phyloP scores from a whole-genome alignment of 2,888 invertebrate genomes.

The Leptopterna dolabrata region DNA sequence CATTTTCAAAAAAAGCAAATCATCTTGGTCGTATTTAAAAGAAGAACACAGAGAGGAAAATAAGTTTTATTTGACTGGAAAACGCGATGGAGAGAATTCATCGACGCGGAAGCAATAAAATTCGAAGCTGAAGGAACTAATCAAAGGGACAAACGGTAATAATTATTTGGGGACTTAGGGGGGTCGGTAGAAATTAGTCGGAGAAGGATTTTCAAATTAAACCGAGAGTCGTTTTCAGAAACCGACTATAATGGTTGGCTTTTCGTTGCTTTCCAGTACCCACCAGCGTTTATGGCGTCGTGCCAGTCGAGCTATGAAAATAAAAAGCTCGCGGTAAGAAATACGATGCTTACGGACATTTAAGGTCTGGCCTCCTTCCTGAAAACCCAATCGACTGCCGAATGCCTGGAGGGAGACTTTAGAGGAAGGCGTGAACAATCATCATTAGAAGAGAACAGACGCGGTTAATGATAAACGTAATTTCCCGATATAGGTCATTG shows the following conservation, averaged over 20 bases:
- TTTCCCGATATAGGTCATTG: no score
- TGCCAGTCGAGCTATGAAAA: background rate
- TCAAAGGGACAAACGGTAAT: background rate
- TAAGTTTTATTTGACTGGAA: background rate
- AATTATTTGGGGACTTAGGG: background rate
- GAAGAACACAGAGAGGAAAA: background rate
- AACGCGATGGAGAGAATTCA: background rate
- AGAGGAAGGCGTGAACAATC: background rate
- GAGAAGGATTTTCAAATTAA: background rate
- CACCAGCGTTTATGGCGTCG: background rate
- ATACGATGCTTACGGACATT: background rate
- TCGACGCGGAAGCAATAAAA: background rate
- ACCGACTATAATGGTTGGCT: background rate
- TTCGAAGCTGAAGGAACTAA: background rate
- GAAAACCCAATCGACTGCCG: background rate
- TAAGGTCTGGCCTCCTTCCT: background rate
- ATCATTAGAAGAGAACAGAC: no score
- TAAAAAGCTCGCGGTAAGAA: background rate
- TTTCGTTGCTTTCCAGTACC: background rate
- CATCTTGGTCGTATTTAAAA: background rate
- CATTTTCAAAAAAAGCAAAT: background rate
- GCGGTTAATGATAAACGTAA: no score
- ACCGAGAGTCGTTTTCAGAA: background rate
- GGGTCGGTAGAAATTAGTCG: background rate
- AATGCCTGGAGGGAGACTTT: background rate